Base-by-base conservation (phyloP, 2,113 vertebrate species). In the Mungos mungo region DNA sequence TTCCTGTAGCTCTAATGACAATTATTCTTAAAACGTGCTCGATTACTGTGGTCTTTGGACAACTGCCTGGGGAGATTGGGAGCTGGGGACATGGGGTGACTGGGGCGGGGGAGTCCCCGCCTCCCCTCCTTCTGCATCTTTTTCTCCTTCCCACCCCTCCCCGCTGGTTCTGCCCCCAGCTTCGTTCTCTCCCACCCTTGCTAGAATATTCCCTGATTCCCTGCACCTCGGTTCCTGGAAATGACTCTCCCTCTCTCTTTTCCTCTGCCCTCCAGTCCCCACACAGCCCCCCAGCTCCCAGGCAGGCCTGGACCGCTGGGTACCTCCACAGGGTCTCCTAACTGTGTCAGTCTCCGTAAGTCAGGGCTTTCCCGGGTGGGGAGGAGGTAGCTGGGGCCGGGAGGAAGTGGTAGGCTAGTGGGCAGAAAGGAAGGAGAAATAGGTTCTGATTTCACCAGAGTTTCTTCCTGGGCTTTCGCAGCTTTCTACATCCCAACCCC, bases 51-150 rank as follows among this genome's bases (percentile, higher is more conserved):
- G 14, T 7, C 21, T 84, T 93, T 88, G 31, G 33, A 5, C 23
- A 35, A 41, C 50, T 2, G 47, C 47, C 57, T 21, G 33, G 14
- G 2, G 45, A 82, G 25, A 29, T 38, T 41, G 33, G 31, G 54
- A 21, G 5, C 23, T 33, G 52, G 35, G 66, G 1, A 29, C 25
- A 3, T 23, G n/a, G 18, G 35, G 31, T 27, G n/a, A 68, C 10
- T 0, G 3, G 6, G 21, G 52, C 7, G 18, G 3, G 0, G 0
- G 38, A 15, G 72, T 33, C 27, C 13, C 3, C 21, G 0, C 19
- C 4, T 54, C 31, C 47, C 4, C 3, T 54, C 63, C 16, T 29
- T 45, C n/a, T 7, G 0, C 1, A 45, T 19, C 45, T 15, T 19
- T 60, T 66, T 8, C 16, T 13, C 29, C 50, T 33, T 41, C 9